A percentile compares a stretch with the other conserved stretches of the same genome.
These are phyloP conservation scores for Crotalus horridus DNA, from an alignment of 2,113 vertebrate species.

Conservation along the genomic window DNA sequence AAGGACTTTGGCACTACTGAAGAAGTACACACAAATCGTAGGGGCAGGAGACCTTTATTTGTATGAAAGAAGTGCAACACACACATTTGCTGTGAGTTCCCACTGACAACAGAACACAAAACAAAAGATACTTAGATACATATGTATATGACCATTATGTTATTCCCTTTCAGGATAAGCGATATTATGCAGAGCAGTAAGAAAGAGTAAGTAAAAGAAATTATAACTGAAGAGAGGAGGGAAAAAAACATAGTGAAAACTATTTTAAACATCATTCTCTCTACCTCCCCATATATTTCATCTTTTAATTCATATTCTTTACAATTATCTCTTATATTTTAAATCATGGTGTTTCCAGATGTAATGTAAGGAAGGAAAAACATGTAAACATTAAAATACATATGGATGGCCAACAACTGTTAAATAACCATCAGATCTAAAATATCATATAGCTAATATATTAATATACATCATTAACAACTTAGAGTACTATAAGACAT, in stretches of 20 bases:
- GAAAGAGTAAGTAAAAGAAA: not conserved
- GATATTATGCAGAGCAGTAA: not conserved
- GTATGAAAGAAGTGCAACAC: not conserved
- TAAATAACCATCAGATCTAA: not conserved
- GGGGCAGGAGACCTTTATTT: not conserved
- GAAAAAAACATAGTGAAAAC: not conserved
- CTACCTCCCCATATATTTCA: not conserved
- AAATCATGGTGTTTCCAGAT: no score
- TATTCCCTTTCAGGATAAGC: not conserved
- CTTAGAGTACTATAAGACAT: not conserved
- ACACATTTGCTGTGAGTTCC: not conserved
- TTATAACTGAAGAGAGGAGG: not conserved
- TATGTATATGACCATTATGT: not conserved
- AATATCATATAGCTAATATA: not conserved
- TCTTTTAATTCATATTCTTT: no score
- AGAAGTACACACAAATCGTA: not conserved
- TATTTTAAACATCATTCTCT: not conserved
- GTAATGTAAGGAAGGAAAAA: no score
- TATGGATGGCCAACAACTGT: not conserved
- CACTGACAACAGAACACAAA: not conserved
- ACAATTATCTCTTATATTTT: no score
- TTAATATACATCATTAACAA: not conserved
- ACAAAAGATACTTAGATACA: not conserved
- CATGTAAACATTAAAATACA: no score
- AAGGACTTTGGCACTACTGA: not conserved